These are phyloP conservation scores for Hypotaenidia okinawae DNA, from an alignment of 2,797 vertebrate species.

Conservation along the genomic window DNA sequence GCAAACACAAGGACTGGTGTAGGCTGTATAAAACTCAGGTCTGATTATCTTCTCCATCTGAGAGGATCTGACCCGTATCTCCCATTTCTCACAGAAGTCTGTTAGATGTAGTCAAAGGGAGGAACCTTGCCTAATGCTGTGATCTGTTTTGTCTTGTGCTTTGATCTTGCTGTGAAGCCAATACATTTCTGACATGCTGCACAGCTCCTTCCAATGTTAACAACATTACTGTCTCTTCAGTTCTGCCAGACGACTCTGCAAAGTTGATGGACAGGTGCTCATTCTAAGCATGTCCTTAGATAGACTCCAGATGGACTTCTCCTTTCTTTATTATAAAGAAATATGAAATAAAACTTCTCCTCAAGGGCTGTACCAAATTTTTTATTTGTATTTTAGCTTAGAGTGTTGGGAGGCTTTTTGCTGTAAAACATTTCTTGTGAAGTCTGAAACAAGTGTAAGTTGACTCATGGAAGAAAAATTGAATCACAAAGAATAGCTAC, in stretches of 20 bases:
- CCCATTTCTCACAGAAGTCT: background rate
- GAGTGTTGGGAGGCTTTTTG: background rate
- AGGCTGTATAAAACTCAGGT: background rate
- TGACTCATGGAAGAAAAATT: slow-evolving; percentile 29
- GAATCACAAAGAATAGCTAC: slow-evolving; percentile 17
- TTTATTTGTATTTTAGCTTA: background rate
- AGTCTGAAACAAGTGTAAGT: background rate
- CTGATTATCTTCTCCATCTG: background rate
- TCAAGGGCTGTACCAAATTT: background rate
- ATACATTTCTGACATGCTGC: background rate
- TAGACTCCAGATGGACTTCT: background rate
- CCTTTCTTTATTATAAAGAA: background rate
- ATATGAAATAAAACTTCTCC: background rate
- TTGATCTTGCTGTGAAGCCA: background rate
- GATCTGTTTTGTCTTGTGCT: background rate
- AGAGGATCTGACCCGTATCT: background rate
- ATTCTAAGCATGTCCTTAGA: background rate
- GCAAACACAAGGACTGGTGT: background rate
- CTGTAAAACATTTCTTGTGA: background rate
- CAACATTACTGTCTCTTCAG: background rate
- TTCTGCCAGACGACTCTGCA: background rate
- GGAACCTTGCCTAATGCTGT: background rate
- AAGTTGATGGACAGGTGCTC: background rate
- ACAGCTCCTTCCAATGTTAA: background rate
- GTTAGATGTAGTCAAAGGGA: background rate